Conservation (phyloP, 2,113 vertebrate species). For the Alexandromys fortis region DNA sequence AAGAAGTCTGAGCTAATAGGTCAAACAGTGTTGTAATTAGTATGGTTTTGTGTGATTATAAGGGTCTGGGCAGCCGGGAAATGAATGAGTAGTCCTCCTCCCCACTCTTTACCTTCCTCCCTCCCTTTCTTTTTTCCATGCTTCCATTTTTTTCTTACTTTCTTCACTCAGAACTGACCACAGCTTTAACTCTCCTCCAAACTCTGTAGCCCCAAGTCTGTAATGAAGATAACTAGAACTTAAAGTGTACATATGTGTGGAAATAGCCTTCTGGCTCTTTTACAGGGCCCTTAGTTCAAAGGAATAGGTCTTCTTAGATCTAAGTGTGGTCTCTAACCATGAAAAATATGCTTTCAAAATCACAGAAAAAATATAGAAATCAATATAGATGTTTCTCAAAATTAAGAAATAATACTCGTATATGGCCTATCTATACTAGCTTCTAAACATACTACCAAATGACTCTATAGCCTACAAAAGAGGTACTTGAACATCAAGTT, state of each 20-base stretch:
- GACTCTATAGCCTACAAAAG: background rate
- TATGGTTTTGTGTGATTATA: no score
- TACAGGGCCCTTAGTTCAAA: background rate
- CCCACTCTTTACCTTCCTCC: no score
- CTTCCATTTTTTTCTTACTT: background rate
- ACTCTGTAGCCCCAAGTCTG: background rate
- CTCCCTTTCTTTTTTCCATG: background rate
- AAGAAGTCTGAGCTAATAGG: no score
- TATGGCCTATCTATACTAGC: background rate
- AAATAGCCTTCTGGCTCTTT: background rate
- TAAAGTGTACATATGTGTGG: background rate
- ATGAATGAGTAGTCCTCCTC: no score
- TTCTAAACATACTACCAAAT: background rate
- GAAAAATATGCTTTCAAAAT: constrained; percentile 9
- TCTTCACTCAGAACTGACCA: background rate
- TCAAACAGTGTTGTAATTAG: no score
- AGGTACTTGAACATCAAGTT: background rate
- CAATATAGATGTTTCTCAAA: background rate
- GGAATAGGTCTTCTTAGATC: background rate
- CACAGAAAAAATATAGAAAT: background rate
- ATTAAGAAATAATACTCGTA: background rate
- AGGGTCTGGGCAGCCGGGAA: no score
- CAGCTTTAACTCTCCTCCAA: background rate
- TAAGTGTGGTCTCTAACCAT: background rate
- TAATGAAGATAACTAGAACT: background rate